Evolutionary conservation across 1,140 invertebrate genomes (phyloP).

Genomic region (Drosophila melanica): DNA sequence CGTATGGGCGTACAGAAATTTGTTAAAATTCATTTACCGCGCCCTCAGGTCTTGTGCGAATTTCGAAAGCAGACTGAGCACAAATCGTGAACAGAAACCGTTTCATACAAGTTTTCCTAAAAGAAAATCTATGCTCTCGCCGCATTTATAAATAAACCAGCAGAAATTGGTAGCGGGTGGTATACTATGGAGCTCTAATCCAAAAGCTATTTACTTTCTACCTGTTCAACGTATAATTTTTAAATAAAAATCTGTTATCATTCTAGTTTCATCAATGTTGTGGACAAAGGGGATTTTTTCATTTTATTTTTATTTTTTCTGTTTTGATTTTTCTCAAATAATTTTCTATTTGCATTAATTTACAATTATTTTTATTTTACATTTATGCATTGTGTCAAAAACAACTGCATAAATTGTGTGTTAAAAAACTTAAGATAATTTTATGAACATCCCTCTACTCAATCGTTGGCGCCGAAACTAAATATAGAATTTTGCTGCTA

Average conservation of each 20-base stretch:
- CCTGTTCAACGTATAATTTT: neutral
- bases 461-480: slow-evolving; percentile 38
- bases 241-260: neutral
- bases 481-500: slow-evolving; percentile 48
- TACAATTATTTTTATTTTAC: no score
- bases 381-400: neutral
- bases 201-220: slow-evolving; percentile 9
- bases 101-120: neutral
- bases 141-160: slow-evolving; percentile 16
- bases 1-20: neutral
- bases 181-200: neutral
- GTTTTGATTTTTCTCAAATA: no score
- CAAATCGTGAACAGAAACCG: slow-evolving; percentile 29
- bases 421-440: neutral
- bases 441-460: neutral
- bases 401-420: neutral
- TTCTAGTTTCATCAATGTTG: no score
- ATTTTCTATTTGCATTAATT: no score
- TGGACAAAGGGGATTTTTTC: no score
- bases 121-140: slow-evolving; percentile 13
- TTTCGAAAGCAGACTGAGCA: slow-evolving; percentile 69
- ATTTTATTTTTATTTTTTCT: no score
- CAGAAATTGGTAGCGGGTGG: neutral
- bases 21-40: slow-evolving; percentile 28
- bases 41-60: slow-evolving; percentile 49